Evolutionary conservation across 2,888 invertebrate species (phyloP), one percentile per base, ranked within the genome.

Genomic region (Drosophila acutilabella): DNA sequence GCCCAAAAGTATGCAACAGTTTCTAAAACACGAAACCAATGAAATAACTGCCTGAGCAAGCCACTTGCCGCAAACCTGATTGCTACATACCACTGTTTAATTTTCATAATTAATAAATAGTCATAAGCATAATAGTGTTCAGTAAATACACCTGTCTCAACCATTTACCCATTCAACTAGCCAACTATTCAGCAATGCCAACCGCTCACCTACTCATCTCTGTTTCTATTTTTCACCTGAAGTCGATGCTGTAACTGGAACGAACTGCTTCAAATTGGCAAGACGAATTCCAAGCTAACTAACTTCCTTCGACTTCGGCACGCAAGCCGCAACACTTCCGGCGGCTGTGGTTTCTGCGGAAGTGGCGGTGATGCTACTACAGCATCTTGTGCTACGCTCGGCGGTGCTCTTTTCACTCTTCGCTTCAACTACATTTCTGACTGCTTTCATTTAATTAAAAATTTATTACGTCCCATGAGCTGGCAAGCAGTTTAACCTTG

Each of bases 361-460:
- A 69, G 67, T 51, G 58, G 71, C 58, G 16, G 30, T 44, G 40
- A 23, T 23, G 48, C 5, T 57, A 14, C 16, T 36, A 23, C n/a
- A 11, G 20, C 41, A 10, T 26, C n/a, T 16, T 42, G n/a, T 38
- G 42, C 44, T 33, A 13, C 8, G 10, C 16, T 26, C 48, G 18
- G n/a, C 20, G 38, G 14, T 10, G 48, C 33, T 50, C 33, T 38
- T 33, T 48, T 8, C 18, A 18, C 8, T 5, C 44, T 44, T 5
- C 40, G 48, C 44, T 53, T 40, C 47, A 33, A 18, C 47, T 61
- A 59, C 70, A 70, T 64, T 78, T 77, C 77, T 74, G 71, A 59
- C 68, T 81, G 64, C 77, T 74, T 82, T 83, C 78, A 72, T 78
- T 84, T 87, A 84, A 84, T 84, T 84, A 84, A 87, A 80, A 70